phyloP scores from a whole-genome alignment of 2,888 invertebrate genomes.

The Xestoiulus laeticollis region DNA sequence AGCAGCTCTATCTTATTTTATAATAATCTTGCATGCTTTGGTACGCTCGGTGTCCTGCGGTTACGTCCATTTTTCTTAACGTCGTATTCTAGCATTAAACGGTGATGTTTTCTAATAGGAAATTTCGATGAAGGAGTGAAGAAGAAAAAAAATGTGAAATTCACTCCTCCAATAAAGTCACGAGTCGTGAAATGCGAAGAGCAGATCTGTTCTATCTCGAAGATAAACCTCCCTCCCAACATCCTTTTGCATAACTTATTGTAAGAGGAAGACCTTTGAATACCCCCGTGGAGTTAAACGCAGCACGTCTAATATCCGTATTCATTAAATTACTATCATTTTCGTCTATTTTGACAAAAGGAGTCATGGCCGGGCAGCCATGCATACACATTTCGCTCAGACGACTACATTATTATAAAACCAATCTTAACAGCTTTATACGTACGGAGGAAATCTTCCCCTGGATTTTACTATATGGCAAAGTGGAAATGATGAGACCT shows the following conservation, averaged over 20 bases:
- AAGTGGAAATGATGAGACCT: neutral
- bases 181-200: neutral
- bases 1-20: neutral
- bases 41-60: conserved; percentile 15
- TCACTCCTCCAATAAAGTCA: conserved; percentile 37
- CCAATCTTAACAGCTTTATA: conserved; percentile 23
- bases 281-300: conserved; percentile 31
- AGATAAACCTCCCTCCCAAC: conserved; percentile 19
- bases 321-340: conserved; percentile 37
- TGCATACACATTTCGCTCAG: neutral
- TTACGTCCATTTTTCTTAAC: conserved; percentile 37
- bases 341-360: conserved; percentile 37
- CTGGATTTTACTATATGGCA: neutral
- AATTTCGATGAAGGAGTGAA: neutral
- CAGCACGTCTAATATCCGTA: conserved; percentile 34
- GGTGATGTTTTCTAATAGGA: conserved; percentile 21
- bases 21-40: neutral
- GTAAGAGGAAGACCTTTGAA: conserved; percentile 37
- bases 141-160: neutral
- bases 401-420: neutral
- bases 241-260: conserved; percentile 37
- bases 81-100: conserved; percentile 4
- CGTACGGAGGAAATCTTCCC: neutral
- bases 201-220: conserved; percentile 15
- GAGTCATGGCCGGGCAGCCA: conserved; percentile 15